Evolutionary conservation across 2,888 invertebrate genomes (phyloP).

Genomic region (Odontomyia ornata): DNA sequence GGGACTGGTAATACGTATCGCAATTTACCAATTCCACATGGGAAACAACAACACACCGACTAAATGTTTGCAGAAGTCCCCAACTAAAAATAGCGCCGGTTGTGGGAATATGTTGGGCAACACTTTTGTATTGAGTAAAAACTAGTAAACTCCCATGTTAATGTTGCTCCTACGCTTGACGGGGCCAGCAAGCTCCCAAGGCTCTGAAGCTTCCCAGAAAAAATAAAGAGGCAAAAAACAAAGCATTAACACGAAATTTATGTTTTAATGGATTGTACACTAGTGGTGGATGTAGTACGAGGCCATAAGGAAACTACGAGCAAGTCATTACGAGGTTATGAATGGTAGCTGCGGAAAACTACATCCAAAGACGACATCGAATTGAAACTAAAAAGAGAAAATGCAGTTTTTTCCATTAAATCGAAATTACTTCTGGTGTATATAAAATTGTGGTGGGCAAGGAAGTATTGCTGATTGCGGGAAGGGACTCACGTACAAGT

Average conservation of each 20-base stretch:
- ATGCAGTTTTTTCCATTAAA: not conserved
- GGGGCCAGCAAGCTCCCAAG: too few species aligned
- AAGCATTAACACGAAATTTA: not conserved
- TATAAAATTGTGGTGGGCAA: not conserved
- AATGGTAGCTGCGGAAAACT: not conserved
- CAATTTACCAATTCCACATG: not conserved
- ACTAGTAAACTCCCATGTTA: not conserved
- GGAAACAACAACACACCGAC: not conserved
- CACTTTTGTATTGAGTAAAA: not conserved
- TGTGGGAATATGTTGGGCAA: not conserved
- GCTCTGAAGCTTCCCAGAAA: too few species aligned
- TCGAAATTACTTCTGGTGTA: not conserved
- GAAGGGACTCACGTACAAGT: not conserved
- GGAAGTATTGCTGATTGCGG: not conserved
- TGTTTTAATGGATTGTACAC: not conserved
- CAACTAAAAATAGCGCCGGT: not conserved
- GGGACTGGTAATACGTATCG: too few species aligned
- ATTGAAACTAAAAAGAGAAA: not conserved
- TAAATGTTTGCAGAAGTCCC: not conserved
- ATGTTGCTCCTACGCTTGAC: not conserved
- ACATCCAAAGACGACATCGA: not conserved
- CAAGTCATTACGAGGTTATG: not conserved
- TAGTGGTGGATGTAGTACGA: not conserved
- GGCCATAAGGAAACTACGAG: not conserved
- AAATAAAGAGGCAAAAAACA: not conserved